These are phyloP conservation scores for Actinostola sp. DNA, from an alignment of 92 coral and sea anemone species.

Conservation along the genomic window DNA sequence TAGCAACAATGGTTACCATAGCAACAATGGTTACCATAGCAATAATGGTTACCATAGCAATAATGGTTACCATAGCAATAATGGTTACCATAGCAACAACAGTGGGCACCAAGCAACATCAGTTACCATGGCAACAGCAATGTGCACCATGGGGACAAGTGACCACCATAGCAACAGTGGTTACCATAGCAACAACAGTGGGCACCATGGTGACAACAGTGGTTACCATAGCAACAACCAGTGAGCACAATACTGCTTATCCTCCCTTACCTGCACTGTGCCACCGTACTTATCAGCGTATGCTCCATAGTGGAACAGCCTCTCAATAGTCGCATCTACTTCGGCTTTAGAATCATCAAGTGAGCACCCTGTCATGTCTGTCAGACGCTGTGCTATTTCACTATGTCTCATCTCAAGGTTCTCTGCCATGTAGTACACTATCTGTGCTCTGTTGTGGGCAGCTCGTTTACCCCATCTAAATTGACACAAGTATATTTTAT, in stretches of 20 bases:
- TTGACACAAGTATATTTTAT: background rate
- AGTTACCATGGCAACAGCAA: too few relatives aligned
- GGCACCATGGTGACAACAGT: too few relatives aligned
- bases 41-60: too few relatives aligned
- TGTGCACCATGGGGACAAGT: too few relatives aligned
- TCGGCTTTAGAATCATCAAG: slow-evolving; percentile 76
- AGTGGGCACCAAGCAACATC: too few relatives aligned
- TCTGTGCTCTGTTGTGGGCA: slow-evolving; percentile 95
- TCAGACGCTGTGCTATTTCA: slow-evolving; percentile 80
- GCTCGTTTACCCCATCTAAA: slow-evolving; percentile 95
- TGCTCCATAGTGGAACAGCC: slow-evolving; percentile 96
- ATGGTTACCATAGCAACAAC: too few relatives aligned
- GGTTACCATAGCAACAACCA: too few relatives aligned
- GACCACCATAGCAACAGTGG: too few relatives aligned
- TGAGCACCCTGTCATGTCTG: slow-evolving; percentile 82
- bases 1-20: too few relatives aligned
- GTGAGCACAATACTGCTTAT: background rate
- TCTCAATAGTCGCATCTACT: slow-evolving; percentile 82
- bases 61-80: too few relatives aligned
- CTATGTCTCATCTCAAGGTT: slow-evolving; percentile 82
- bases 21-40: too few relatives aligned
- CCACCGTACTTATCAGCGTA: slow-evolving; percentile 98
- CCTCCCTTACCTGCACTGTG: slow-evolving; percentile 75
- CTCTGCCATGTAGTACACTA: slow-evolving; percentile 96
- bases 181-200: too few relatives aligned